Evolutionary conservation across 37 sponge, comb jelly and placozoan genomes (phyloP).

Genomic region (Hormiphora californensis): DNA sequence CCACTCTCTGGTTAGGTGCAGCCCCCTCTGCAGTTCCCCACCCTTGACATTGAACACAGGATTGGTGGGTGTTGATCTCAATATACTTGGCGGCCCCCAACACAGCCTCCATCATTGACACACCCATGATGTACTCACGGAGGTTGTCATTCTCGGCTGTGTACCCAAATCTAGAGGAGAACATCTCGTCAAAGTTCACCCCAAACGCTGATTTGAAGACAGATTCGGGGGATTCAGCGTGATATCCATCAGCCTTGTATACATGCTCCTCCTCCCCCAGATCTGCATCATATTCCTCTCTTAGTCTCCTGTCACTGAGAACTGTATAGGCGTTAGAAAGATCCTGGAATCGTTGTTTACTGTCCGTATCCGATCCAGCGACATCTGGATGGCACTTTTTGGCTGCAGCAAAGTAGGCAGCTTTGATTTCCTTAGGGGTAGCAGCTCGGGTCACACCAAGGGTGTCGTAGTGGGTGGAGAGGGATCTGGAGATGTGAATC

Average conservation of each 20-base stretch:
- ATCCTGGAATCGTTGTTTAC: slow-evolving; percentile 33
- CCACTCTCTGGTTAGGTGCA: background rate
- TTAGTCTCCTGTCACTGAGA: background rate
- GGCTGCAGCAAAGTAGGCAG: slow-evolving; percentile 48
- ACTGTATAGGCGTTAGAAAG: slow-evolving; percentile 23
- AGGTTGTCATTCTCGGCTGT: slow-evolving; percentile 25
- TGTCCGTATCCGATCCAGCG: background rate
- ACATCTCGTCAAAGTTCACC: slow-evolving; percentile 31
- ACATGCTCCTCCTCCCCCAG: slow-evolving; percentile 1
- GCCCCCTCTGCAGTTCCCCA: slow-evolving; percentile 36
- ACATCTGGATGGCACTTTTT: slow-evolving; percentile 55
- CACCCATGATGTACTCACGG: slow-evolving; percentile 34
- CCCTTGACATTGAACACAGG: slow-evolving; percentile 14
- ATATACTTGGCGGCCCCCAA: slow-evolving; percentile 48
- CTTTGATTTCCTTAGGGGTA: slow-evolving; percentile 44
- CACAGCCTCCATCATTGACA: slow-evolving; percentile 30
- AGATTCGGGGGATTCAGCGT: background rate
- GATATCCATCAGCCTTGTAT: slow-evolving; percentile 18
- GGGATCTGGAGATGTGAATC: background rate
- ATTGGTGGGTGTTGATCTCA: slow-evolving; percentile 47
- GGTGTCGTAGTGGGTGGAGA: slow-evolving; percentile 46
- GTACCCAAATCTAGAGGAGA: slow-evolving; percentile 19
- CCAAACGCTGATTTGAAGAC: slow-evolving; percentile 41
- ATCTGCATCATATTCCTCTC: slow-evolving; percentile 7
- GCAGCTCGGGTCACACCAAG: slow-evolving; percentile 16